Evolutionary conservation across 2,113 vertebrate species (phyloP).

Genomic region (Melanotaenia duboulayi): DNA sequence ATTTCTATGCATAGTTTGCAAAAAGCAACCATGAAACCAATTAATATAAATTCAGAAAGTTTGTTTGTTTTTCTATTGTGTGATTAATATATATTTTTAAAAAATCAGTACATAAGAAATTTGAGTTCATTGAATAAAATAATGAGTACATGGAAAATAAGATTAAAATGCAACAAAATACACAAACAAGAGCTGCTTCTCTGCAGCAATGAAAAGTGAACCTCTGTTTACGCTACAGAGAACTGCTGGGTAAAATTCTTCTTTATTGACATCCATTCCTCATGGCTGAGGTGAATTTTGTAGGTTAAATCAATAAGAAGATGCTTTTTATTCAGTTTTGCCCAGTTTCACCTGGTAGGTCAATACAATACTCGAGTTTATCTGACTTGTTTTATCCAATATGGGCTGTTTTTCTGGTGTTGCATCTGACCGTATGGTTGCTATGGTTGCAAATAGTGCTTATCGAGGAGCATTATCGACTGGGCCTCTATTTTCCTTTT

Average conservation of each 20-base stretch:
- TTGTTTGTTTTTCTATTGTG: too few species aligned
- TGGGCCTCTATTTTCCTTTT: not conserved
- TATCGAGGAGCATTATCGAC: not conserved
- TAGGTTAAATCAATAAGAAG: slow-evolving; percentile 41
- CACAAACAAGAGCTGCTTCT: not conserved
- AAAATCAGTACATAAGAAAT: too few species aligned
- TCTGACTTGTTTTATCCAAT: not conserved
- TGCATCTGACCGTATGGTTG: not conserved
- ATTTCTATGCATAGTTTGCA: not conserved
- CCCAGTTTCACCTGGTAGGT: slow-evolving; percentile 21
- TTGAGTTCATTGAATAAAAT: too few species aligned
- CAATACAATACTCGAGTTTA: not conserved
- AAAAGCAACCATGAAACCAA: not conserved
- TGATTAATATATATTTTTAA: too few species aligned
- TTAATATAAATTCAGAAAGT: too few species aligned
- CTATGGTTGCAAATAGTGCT: not conserved
- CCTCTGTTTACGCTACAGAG: not conserved
- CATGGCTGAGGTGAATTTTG: slow-evolving; percentile 11
- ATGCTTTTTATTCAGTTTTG: slow-evolving; percentile 25
- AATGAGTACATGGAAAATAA: not conserved
- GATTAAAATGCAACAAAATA: not conserved
- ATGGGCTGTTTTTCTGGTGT: not conserved
- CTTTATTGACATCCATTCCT: slow-evolving; percentile 30
- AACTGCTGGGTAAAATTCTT: slow-evolving; percentile 1
- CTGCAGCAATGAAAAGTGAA: not conserved